These are phyloP conservation scores for Diachrysia chrysitis DNA, from an alignment of 2,888 invertebrate species.

Conservation along the genomic window DNA sequence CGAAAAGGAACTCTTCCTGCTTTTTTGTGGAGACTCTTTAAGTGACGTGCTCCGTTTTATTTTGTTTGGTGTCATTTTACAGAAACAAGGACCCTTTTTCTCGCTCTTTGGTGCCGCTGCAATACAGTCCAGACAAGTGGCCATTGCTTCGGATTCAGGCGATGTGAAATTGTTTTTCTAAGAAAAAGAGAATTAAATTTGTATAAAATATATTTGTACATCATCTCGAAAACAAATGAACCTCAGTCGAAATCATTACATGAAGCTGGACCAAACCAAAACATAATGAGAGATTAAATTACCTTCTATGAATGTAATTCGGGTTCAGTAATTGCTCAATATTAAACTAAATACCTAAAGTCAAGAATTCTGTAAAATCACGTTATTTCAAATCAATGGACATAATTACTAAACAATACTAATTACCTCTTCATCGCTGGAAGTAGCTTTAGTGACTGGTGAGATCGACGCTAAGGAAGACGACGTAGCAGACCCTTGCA, in stretches of 20 bases:
- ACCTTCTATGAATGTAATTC: too few species aligned
- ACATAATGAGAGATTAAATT: too few species aligned
- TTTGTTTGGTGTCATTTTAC: conserved; percentile 78
- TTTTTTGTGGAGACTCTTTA: conserved; percentile 79
- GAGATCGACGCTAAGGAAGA: conserved; percentile 80
- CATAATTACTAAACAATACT: background rate
- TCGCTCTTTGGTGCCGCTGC: conserved; percentile 65
- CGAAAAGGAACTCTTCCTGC: conserved; percentile 71
- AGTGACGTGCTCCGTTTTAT: conserved; percentile 79
- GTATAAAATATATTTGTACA: background rate
- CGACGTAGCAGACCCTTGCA: conserved; percentile 68
- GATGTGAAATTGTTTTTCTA: conserved; percentile 84
- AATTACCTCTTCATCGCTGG: conserved; percentile 82
- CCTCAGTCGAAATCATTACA: too few species aligned
- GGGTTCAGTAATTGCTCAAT: too few species aligned
- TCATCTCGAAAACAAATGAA: background rate
- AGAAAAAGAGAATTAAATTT: conserved; percentile 44
- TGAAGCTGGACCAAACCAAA: too few species aligned
- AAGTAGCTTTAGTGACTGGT: conserved; percentile 75
- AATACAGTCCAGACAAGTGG: conserved; percentile 79
- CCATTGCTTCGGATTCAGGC: conserved; percentile 83
- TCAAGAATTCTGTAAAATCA: background rate
- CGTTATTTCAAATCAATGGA: background rate
- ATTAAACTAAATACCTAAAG: background rate
- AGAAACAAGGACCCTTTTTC: conserved; percentile 74